Evolutionary conservation across 2,797 vertebrate genomes (phyloP), one percentile per base, ranked within the genome.

Genomic region (Etheostoma nigrum): DNA sequence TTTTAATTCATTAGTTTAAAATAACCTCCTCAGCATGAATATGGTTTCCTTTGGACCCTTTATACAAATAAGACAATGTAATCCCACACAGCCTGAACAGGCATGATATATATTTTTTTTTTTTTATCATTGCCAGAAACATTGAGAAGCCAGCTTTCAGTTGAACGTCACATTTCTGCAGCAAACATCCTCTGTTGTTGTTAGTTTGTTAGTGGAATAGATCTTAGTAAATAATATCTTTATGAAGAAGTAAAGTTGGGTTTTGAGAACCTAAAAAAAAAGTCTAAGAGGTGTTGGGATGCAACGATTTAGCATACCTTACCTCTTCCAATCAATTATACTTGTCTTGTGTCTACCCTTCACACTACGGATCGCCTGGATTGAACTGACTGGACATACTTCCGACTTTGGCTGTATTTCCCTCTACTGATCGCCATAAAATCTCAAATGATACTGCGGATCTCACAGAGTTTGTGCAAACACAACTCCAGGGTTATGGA

Each of bases 1-100:
- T 23, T 40, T 40, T 21, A 51, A 6, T 30, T 63, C 23, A 52
- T 55, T 71, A 47, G 69, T 53, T 19, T 11, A 25, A 73, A n/a
- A 23, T 21, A n/a, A 23, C 8, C 27, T 60, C 47, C 23, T 54
- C 18, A 58, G 27, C 25, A 49, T 61, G 13, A 57, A 18, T 70
- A 53, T 58, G 0, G 1, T 68, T 21, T 40, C 30, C 19, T 44
- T 25, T 2, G 54, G 4, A 36, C 5, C 15, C 19, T 44, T 72
- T 14, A 33, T 25, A 36, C 10, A 79, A 53, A 64, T 5, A 33
- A 54, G 21, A 4, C 3, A 1, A 21, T 25, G 8, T 19, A 13
- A 30, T 27, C 30, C 18, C 40, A 44, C 15, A 15, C 12, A 3
- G 2, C 6, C 6, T n/a, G 25, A 27, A 21, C 19, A 11, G 54